Percentiles rank a stretch among this genome's conserved stretches.
phyloP scores from a whole-genome alignment of 1,140 invertebrate species.

The Luehdorfia chinensis region DNA sequence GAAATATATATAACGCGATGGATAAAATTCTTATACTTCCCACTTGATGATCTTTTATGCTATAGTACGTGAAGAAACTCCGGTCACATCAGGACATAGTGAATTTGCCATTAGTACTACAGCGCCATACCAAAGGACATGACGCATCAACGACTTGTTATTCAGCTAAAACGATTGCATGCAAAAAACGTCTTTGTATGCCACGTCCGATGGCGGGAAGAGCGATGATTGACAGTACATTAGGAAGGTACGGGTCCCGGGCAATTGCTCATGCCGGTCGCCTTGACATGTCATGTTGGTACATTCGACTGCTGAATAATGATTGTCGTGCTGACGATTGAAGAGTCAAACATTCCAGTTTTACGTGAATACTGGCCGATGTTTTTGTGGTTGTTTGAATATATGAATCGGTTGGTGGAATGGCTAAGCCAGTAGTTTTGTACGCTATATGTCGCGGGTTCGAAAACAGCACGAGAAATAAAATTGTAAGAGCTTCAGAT shows the following conservation, averaged over 20 bases:
- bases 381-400: too few relatives aligned
- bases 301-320: slow-evolving; percentile 42
- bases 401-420: too few relatives aligned
- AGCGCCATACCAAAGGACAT: slow-evolving; percentile 15
- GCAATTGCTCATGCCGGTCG: slow-evolving; percentile 48
- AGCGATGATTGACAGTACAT: slow-evolving; percentile 62
- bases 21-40: too few relatives aligned
- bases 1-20: too few relatives aligned
- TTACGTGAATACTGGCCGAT: slow-evolving; percentile 4
- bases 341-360: slow-evolving; percentile 8
- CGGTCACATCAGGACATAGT: too few relatives aligned
- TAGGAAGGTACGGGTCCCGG: slow-evolving; percentile 45
- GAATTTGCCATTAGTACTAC: too few relatives aligned
- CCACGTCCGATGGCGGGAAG: slow-evolving; percentile 21
- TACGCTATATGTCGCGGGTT: too few relatives aligned
- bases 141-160: slow-evolving; percentile 28
- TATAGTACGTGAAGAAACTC: too few relatives aligned
- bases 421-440: too few relatives aligned
- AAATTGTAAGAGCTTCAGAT: too few relatives aligned
- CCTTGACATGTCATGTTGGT: slow-evolving; percentile 51
- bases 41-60: too few relatives aligned
- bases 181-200: slow-evolving; percentile 45
- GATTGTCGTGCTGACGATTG: slow-evolving; percentile 18
- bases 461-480: too few relatives aligned
- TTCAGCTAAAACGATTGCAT: slow-evolving; percentile 23